Conservation (phyloP, 2,113 vertebrate species). For the Hydrochoerus hydrochaeris region DNA sequence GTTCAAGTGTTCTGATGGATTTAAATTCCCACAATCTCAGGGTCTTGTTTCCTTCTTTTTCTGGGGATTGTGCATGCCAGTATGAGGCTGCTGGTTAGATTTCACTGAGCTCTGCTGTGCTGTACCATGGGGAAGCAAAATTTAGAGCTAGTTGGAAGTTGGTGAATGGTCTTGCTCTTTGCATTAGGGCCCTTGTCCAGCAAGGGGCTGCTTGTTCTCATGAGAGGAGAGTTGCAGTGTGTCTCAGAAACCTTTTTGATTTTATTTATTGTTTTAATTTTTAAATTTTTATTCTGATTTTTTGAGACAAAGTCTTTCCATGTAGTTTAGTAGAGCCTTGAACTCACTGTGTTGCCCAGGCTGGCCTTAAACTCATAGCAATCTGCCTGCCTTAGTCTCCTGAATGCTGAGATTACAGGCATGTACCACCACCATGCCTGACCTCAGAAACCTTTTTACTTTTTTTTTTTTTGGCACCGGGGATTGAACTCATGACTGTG, state of each 20-base stretch:
- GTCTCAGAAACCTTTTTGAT: not conserved
- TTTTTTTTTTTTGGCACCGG: no score
- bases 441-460: not conserved
- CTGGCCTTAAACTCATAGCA: not conserved
- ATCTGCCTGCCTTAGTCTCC: not conserved
- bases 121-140: not conserved
- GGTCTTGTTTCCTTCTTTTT: not conserved
- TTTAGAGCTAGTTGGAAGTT: not conserved
- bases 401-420: not conserved
- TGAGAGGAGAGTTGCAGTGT: not conserved
- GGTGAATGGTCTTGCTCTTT: not conserved
- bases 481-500: no score
- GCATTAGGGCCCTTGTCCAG: not conserved
- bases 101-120: not conserved
- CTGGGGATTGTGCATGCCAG: not conserved
- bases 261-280: not conserved
- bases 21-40: not conserved
- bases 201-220: not conserved
- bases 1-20: not conserved
- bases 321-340: not conserved
- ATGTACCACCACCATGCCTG: not conserved
- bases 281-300: not conserved
- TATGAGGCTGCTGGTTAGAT: not conserved
- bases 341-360: not conserved
- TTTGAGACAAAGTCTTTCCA: not conserved